Base-by-base conservation (phyloP, 2,797 vertebrate genomes). In the Xiphorhynchus erythropygius region DNA sequence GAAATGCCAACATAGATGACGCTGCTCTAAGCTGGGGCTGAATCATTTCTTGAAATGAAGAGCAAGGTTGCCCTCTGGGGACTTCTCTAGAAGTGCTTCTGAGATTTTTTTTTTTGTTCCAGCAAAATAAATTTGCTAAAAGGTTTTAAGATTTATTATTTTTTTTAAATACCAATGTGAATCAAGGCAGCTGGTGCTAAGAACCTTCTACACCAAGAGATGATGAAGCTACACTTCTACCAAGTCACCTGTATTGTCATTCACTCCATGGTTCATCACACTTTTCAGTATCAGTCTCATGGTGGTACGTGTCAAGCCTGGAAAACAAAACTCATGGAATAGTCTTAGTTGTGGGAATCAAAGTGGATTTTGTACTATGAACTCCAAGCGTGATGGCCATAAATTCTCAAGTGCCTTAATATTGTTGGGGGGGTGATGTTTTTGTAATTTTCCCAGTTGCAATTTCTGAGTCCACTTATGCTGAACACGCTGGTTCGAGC, bases 61-160 rank as follows among this genome's bases (percentile, higher is more conserved):
- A 95, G 69, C 94, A 95, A 94, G 87, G 83, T 83, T 96, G 96
- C 95, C 96, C 94, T 83, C 96, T 97, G 94, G 90, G 86, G 97
- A 90, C 53, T 91, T 49, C 25, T 56, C 17, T 17, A 42, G 52
- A 64, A 78, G 57, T 32, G n/a, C 70, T 75, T 69, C 50, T 2
- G 9, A 13, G 15, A 35, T 84, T 71, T 25, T 25, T 47, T 23
- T 47, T 47, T 10, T 49, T n/a, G 7, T n/a, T 79, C 6, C 32
- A 73, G n/a, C 3, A 84, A 80, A 86, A 60, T 23, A 37, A 62
- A 24, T 32, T 74, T 70, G 37, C 44, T 74, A 33, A n/a, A 74
- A 70, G 5, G 3, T 50, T 73, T 79, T 55, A 70, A 41, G 7
- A 1, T 35, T 27, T 27, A 22, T 13, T 46, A 46, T 42, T 46